Evolutionary conservation across 2,888 invertebrate species (phyloP), one percentile per base, ranked within the genome.

Genomic region (Drosophila putrida): DNA sequence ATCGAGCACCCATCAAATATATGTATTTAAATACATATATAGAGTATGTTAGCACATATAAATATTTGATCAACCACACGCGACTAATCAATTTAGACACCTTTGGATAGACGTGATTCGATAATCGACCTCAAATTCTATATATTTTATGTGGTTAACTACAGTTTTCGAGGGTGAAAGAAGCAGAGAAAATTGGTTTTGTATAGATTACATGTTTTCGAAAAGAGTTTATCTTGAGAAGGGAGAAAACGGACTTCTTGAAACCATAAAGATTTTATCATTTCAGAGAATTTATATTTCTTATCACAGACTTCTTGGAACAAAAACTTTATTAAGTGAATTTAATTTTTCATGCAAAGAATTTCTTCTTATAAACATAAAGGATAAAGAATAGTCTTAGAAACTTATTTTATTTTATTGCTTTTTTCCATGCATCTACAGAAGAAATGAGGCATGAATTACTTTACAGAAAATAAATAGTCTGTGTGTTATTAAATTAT

Each of bases 11-110:
- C 41, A 70, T 68, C 71, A 65, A 62, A 28, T 54, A 11, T 44
- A 44, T 49, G 46, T 59, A 36, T 6, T 6, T 36, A 4, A 0
- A 6, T 4, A 36, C 9, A 39, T 38, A 38, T 39, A 38, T 44
- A 20, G 20, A 20, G 2, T 51, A 54, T 44, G 28, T 28, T 58
- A 41, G 11, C 54, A 60, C 13, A 41, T 25, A 44, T 43, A 53
- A 64, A 76, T 71, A 74, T 65, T 70, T 36, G 57, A 58, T 53
- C 20, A 44, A 13, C 31, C 11, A 20, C 49, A 79, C 31, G 47
- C 44, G 31, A 63, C 59, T 10, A 38, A 58, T 57, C 49, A 61
- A 44, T 59, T 55, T 33, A 10, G 55, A 55, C 51, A 60, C 35
- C 25, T 39, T 27, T 49, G 53, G 49, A 46, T 39, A 25, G 28